Percentiles rank a stretch among this genome's conserved stretches.
Conservation (phyloP, 2,888 invertebrate species). For the Caradrina clavipalpis region DNA sequence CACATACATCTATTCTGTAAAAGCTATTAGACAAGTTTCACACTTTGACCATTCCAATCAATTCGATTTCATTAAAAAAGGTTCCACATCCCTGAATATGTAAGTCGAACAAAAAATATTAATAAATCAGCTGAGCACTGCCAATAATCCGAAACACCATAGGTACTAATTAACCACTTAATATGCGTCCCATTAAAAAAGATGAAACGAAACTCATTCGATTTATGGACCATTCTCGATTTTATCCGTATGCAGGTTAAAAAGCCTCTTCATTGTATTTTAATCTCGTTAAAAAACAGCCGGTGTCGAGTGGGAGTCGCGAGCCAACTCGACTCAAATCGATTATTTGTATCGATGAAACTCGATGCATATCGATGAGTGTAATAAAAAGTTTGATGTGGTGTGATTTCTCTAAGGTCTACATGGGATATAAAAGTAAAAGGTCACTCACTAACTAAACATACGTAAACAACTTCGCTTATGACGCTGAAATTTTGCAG, state of each 20-base stretch:
- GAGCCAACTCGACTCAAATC: constrained; percentile 34
- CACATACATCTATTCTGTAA: too few relatives aligned
- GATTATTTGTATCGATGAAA: constrained; percentile 54
- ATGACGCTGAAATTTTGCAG: too few relatives aligned
- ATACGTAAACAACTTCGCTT: too few relatives aligned
- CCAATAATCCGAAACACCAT: constrained; percentile 2
- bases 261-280: constrained; percentile 64
- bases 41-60: too few relatives aligned
- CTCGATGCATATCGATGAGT: constrained; percentile 32
- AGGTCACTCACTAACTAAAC: too few relatives aligned
- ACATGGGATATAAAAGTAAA: too few relatives aligned
- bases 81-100: too few relatives aligned
- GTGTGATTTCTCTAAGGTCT: too few relatives aligned
- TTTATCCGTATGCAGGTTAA: constrained; percentile 60
- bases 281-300: constrained; percentile 66
- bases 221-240: constrained; percentile 46
- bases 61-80: too few relatives aligned
- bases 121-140: constrained; percentile 1
- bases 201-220: constrained; percentile 47
- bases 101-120: too few relatives aligned
- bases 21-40: too few relatives aligned
- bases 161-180: constrained; percentile 44
- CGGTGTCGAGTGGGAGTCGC: constrained; percentile 14
- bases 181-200: constrained; percentile 50
- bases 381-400: background rate